phyloP scores from a whole-genome alignment of 2,888 invertebrate species.

The Drosophila meridionalis region DNA sequence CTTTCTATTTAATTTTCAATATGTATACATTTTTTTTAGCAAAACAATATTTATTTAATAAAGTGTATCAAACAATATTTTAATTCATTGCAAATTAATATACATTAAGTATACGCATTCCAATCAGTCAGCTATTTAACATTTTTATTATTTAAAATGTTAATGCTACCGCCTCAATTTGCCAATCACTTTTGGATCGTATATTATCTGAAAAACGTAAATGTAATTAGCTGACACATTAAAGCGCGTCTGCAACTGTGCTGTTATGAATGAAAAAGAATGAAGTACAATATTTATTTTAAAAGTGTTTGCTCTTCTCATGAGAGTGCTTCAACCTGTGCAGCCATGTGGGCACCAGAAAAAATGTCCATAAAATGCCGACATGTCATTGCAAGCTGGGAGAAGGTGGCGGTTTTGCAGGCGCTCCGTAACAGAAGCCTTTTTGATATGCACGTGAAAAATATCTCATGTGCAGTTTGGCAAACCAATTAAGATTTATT shows the following conservation, averaged over 20 bases:
- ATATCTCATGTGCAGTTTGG: constrained; percentile 68
- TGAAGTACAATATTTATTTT: constrained; percentile 1
- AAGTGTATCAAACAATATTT: not conserved
- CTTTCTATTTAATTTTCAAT: not conserved
- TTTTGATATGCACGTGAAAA: constrained; percentile 46
- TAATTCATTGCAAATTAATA: not conserved
- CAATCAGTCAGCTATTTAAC: not conserved
- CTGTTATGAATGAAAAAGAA: not conserved
- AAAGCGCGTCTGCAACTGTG: not conserved
- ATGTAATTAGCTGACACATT: not conserved
- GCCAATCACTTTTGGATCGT: not conserved
- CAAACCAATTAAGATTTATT: constrained; percentile 79
- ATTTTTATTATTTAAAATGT: not conserved
- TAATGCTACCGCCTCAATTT: not conserved
- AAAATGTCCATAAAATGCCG: constrained; percentile 32
- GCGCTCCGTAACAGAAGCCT: constrained; percentile 14
- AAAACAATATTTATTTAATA: not conserved
- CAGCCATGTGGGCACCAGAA: not conserved
- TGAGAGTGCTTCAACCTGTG: constrained; percentile 25
- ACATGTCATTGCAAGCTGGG: not conserved
- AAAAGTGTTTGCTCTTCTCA: constrained; percentile 10
- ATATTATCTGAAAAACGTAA: not conserved
- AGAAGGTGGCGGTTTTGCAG: constrained; percentile 4
- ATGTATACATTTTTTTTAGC: not conserved
- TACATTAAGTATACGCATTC: not conserved